Conservation (phyloP, 2,888 invertebrate genomes). For the Rhabditoides inermis region DNA sequence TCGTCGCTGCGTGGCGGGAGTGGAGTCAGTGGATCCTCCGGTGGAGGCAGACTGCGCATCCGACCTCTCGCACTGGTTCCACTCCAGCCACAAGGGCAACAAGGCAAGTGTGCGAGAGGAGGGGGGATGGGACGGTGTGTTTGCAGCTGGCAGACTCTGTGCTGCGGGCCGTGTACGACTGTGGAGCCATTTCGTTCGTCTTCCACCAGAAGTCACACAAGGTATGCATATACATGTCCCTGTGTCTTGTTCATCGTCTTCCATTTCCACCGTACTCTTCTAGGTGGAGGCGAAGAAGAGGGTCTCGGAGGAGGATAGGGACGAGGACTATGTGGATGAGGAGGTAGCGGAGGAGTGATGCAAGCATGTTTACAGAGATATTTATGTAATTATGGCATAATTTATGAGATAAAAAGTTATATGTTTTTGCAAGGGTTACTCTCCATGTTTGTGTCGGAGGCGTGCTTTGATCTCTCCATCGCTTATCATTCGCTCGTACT, state of each 20-base stretch:
- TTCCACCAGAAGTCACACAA: constrained; percentile 83
- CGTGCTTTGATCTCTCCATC: too few relatives aligned
- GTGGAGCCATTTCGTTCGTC: constrained; percentile 77
- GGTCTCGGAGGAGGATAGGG: background rate
- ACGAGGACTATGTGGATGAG: background rate
- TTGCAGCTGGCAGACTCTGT: constrained; percentile 59
- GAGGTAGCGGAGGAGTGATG: constrained; percentile 1
- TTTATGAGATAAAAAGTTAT: too few relatives aligned
- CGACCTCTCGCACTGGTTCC: constrained; percentile 88
- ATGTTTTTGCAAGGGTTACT: too few relatives aligned
- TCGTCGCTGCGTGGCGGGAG: constrained; percentile 73
- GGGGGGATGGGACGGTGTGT: background rate
- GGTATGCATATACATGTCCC: too few relatives aligned
- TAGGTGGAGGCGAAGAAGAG: background rate
- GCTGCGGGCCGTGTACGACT: constrained; percentile 75
- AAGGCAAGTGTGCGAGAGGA: constrained; percentile 53
- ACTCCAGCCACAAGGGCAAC: constrained; percentile 71
- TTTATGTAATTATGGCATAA: too few relatives aligned
- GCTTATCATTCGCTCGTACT: too few relatives aligned
- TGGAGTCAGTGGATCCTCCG: constrained; percentile 75
- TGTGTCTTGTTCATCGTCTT: too few relatives aligned
- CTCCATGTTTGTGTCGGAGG: too few relatives aligned
- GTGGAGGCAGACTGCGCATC: constrained; percentile 85
- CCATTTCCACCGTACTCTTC: too few relatives aligned
- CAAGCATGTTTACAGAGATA: too few relatives aligned